Base-by-base conservation (phyloP, 92 coral and sea anemone genomes). In the Nematostella vectensis region DNA sequence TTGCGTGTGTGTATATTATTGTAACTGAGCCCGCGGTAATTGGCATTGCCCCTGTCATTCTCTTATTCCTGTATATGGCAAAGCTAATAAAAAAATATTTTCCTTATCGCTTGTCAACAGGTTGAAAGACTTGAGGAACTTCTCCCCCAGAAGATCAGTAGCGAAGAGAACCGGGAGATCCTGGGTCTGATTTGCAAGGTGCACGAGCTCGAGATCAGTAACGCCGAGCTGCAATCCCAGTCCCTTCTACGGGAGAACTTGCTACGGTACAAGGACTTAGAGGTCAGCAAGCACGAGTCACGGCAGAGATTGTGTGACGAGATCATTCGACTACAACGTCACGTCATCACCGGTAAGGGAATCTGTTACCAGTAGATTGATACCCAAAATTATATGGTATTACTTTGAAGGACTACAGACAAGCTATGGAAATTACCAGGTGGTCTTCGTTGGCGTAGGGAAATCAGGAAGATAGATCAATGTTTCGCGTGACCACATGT, bases 101-200 rank as follows among this genome's bases (percentile, higher is more conserved):
- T n/a, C n/a, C n/a, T n/a, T n/a, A n/a, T n/a, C n/a, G n/a, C n/a
- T n/a, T n/a, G n/a, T n/a, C n/a, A n/a, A n/a, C n/a, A n/a, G n/a
- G 87, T 85, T 33, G 95, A 85, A 48, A 73, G 77, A 29, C 59
- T 85, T 6, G 95, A 85, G 44, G 95, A 85, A 31, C 82, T 80
- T 19, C 29, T 85, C 21, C 95, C 95, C 3, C 74, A 76, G 75
- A 85, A 80, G 51, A 80, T 85, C 17, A 85, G 88, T 75, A 81
- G 88, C 47, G 88, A 80, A 30, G 95, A 85, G 48, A 77, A 85
- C 59, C 55, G 95, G 30, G 95, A 85, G 54, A 85, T 85, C 40
- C 69, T 85, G 36, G 88, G 95, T 1, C 51, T 85, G 38, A 54
- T 85, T 67, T 81, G 88, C 37, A 67, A 83, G 50, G 81, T 85